These are phyloP conservation scores for Sternotherus odoratus DNA, from an alignment of 2,797 vertebrate species.

Conservation along the genomic window DNA sequence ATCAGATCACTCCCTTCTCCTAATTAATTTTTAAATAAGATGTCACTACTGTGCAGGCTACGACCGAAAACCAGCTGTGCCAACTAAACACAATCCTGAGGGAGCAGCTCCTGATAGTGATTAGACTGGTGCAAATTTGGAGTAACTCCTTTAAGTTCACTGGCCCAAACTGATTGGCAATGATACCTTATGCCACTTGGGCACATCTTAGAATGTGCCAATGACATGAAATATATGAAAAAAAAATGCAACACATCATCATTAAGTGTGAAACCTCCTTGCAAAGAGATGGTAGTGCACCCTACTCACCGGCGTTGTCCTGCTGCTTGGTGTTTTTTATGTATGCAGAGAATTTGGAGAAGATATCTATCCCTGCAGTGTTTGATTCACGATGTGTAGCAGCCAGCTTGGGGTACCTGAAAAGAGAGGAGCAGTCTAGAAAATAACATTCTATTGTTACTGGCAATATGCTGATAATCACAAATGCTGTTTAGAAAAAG, in stretches of 20 bases:
- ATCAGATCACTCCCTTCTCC: neutral
- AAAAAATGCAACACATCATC: too few species aligned
- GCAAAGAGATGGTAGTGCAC: neutral
- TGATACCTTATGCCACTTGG: neutral
- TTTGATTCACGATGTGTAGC: constrained; percentile 93
- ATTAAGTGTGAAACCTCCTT: too few species aligned
- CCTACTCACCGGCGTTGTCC: constrained; percentile 90
- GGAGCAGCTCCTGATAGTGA: neutral
- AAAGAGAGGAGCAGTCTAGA: neutral
- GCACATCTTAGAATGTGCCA: neutral
- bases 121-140: rapidly evolving
- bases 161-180: neutral
- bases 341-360: constrained; percentile 95
- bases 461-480: neutral
- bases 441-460: neutral
- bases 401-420: constrained; percentile 93
- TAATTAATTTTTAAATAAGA: neutral
- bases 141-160: neutral
- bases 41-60: neutral
- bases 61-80: neutral
- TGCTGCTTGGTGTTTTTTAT: constrained; percentile 94
- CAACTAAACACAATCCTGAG: neutral
- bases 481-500: neutral
- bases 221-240: neutral
- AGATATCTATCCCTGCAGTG: constrained; percentile 93